Evolutionary conservation across 2,113 vertebrate genomes (phyloP), one percentile per base, ranked within the genome.

Genomic region (Ophthalmolycus amberensis): DNA sequence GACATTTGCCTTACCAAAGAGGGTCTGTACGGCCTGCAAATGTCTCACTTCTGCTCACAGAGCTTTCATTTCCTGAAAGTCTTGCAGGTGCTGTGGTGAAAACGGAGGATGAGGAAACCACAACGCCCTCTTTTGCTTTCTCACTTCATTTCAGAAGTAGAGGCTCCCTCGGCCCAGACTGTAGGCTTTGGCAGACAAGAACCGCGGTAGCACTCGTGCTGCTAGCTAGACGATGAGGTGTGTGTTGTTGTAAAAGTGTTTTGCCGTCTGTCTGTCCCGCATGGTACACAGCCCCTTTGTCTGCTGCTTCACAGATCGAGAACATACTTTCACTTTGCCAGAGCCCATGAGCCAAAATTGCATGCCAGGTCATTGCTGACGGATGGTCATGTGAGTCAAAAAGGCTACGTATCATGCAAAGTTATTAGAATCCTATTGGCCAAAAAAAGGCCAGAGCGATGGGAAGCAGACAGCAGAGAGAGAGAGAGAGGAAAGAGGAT

Each of bases 201-300:
- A n/a, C 42, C 18, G 29, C 37, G 32, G 80, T 71, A 85, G 91
- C 82, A 69, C 72, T 81, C 50, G 59, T 46, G 65, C 82, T 69
- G 64, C 82, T 80, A 71, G 78, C 85, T 83, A 91, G 90, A 90
- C 89, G 66, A 73, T 88, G 89, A 90, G 86, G 84, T 90, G 85
- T 85, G 65, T 89, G 85, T 88, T 88, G 42, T 71, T 77, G 75
- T 42, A 38, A 63, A 79, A 86, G 85, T 59, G 60, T 81, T 84
- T 85, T 64, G 54, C 59, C 29, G 40, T 83, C 74, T 79, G 83
- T 68, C 74, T 83, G 85, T 81, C 86, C 77, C 58, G 0, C 56
- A 25, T 82, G 74, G 63, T 77, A 68, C 79, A 56, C 16, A 70
- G 70, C 27, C 62, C 44, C 2, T 38, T 46, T 65, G 85, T 88